Evolutionary conservation across 2,888 invertebrate species (phyloP).

Genomic region (Trissolcus japonicus): DNA sequence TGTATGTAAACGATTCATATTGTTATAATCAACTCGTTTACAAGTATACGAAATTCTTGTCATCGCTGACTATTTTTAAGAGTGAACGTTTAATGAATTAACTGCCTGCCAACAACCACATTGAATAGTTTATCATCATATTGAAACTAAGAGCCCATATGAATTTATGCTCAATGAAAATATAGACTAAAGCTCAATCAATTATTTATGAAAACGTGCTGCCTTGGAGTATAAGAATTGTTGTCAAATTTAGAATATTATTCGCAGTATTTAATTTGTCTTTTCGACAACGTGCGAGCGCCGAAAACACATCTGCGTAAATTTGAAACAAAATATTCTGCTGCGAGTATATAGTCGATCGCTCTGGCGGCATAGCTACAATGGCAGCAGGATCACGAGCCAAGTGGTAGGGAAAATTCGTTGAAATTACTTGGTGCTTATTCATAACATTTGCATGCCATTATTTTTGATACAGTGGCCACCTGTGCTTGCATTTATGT

Average conservation of each 20-base stretch:
- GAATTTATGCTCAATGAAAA: no score
- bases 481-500: slow-evolving; percentile 52
- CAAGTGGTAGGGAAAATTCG: slow-evolving; percentile 62
- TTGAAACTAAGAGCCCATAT: no score
- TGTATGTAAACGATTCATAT: no score
- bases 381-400: slow-evolving; percentile 45
- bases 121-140: no score
- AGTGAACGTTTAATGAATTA: no score
- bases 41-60: no score
- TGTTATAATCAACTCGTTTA: no score
- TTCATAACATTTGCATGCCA: slow-evolving; percentile 69
- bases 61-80: no score
- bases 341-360: slow-evolving; percentile 58
- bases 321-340: slow-evolving; percentile 47
- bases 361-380: slow-evolving; percentile 58
- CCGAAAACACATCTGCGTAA: slow-evolving; percentile 39
- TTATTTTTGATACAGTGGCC: slow-evolving; percentile 64
- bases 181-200: no score
- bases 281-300: slow-evolving; percentile 23
- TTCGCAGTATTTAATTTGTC: slow-evolving; percentile 39
- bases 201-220: no score
- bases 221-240: slow-evolving; percentile 8
- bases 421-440: slow-evolving; percentile 69
- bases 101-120: no score
- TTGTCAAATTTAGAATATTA: slow-evolving; percentile 14